Conservation (phyloP, 2,113 vertebrate genomes). For the Rhizomys pruinosus region DNA sequence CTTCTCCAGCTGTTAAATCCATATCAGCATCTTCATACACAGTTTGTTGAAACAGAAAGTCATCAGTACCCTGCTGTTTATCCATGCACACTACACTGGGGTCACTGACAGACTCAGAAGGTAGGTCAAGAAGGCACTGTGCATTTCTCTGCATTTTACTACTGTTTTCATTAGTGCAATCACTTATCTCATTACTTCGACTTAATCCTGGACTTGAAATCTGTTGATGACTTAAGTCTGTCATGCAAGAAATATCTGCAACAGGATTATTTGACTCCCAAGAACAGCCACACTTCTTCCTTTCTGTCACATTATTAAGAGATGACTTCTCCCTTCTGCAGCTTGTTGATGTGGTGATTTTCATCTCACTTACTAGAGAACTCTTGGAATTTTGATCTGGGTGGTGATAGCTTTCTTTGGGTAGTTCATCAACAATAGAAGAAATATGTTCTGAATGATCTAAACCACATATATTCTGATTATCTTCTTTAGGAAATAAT, state of each 20-base stretch:
- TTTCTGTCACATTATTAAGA: conserved; percentile 69
- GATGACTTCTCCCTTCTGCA: conserved; percentile 52
- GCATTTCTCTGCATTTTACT: conserved; percentile 43
- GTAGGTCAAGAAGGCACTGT: background rate
- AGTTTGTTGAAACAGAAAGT: conserved; percentile 82
- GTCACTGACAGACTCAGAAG: conserved; percentile 46
- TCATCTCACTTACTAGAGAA: background rate
- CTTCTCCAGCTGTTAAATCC: conserved; percentile 86
- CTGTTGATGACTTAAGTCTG: conserved; percentile 65
- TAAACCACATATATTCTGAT: conserved; percentile 63
- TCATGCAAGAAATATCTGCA: background rate
- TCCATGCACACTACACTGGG: background rate
- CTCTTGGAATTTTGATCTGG: conserved; percentile 55
- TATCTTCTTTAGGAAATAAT: conserved; percentile 69
- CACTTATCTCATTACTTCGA: background rate
- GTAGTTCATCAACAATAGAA: conserved; percentile 58
- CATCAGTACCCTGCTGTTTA: conserved; percentile 53
- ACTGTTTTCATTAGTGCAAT: background rate
- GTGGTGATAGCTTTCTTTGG: conserved; percentile 75
- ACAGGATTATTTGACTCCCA: conserved; percentile 19
- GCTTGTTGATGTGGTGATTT: conserved; percentile 15
- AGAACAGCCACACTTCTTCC: conserved; percentile 74
- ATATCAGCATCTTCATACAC: conserved; percentile 85
- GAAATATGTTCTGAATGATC: conserved; percentile 52
- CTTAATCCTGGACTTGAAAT: conserved; percentile 30